These are phyloP conservation scores for Ginglymostoma cirratum DNA, from an alignment of 2,113 vertebrate genomes.

Conservation along the genomic window DNA sequence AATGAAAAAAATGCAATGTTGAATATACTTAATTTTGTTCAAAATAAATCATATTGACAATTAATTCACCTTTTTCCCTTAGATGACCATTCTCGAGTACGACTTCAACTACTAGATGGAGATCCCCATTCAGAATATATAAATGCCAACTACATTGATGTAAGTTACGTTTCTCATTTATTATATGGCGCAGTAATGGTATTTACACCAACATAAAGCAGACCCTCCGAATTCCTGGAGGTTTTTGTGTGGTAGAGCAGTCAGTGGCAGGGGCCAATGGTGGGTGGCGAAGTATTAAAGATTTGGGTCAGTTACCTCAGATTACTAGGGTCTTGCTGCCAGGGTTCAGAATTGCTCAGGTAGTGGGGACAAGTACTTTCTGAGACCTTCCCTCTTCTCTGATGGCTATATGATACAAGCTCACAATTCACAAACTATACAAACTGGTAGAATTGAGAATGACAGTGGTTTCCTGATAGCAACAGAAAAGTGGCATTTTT, in stretches of 20 bases:
- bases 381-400: neutral
- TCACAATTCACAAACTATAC: neutral
- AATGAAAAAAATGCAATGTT: constrained; percentile 43
- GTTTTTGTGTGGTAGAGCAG: neutral
- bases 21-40: constrained; percentile 11
- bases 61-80: constrained; percentile 42
- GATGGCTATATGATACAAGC: neutral
- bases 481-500: neutral
- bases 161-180: constrained; percentile 56
- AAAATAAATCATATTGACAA: neutral
- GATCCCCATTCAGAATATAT: constrained; percentile 96
- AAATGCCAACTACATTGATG: constrained; percentile 96
- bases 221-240: neutral
- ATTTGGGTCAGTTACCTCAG: neutral
- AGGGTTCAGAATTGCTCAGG: neutral
- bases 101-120: constrained; percentile 84
- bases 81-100: constrained; percentile 94
- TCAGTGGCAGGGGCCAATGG: no score
- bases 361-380: neutral
- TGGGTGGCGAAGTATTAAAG: neutral
- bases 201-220: neutral
- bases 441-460: neutral
- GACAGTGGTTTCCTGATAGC: neutral
- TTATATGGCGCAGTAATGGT: neutral
- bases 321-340: neutral